Evolutionary conservation across 2,113 vertebrate species (phyloP), one percentile per base, ranked within the genome.

Genomic region (Danio rerio): DNA sequence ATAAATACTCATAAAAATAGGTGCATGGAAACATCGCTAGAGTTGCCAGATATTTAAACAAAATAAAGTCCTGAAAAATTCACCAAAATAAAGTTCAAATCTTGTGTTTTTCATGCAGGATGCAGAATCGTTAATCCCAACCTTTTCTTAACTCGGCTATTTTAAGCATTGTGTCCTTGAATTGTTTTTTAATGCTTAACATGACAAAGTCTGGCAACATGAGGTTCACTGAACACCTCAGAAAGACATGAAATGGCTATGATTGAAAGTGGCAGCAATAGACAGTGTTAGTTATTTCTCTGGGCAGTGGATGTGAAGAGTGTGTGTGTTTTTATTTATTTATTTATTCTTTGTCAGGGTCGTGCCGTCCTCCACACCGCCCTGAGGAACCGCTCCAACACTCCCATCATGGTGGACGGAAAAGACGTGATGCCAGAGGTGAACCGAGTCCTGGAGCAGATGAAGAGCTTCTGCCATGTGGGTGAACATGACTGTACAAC

Each of bases 401-500:
- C 87, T 2, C 95, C 97, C 16, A 94, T 98, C 73, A 7, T 92
- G 72, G 95, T 98, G 1, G 95, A 94, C 0, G 96, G 96, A 61
- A 98, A 96, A 82, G 97, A 99, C 72, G 97, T 99, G 65, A 96
- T 97, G 93, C 96, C 96, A 12, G 97, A 97, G 3, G 95, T 99
- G 53, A 99, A 98, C 91, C 93, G 90, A 74, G 97, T 99, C 56
- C 90, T 99, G 89, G 95, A 97, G 74, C 97, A 99, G 92, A 99
- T 99, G 96, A 99, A 98, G 85, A 88, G 86, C n/a, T 99, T 99
- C 89, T 97, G 96, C 83, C 94, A 98, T 83, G 98, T 99, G 91
- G 55, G 91, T 87, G 12, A n/a, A 53, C 9, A 4, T 52, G 47
- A 21, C 0, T 56, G 52, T 11, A 45, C 18, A 11, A n/a, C n/a